Conservation (phyloP, 2,113 vertebrate species). For the Ophthalmolycus amberensis region DNA sequence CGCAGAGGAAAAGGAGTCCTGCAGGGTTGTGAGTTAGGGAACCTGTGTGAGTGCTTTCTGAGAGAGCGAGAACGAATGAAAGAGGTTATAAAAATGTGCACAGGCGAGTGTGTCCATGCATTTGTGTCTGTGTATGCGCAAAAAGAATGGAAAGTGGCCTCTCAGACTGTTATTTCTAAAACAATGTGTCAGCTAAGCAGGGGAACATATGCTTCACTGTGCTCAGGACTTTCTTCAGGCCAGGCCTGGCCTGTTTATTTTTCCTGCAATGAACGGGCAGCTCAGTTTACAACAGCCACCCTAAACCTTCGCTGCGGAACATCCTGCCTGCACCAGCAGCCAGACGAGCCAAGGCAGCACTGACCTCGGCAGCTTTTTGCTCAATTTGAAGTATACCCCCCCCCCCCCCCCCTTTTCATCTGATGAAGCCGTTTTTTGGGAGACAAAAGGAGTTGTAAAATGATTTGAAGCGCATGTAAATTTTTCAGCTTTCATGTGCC, state of each 20-base stretch:
- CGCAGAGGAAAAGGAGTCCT: conserved; percentile 72
- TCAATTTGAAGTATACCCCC: conserved; percentile 61
- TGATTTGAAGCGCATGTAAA: conserved; percentile 63
- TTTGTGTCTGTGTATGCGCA: conserved; percentile 22
- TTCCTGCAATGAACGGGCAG: conserved; percentile 76
- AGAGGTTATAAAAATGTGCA: conserved; percentile 42
- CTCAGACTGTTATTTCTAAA: conserved; percentile 71
- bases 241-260: conserved; percentile 78
- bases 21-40: conserved; percentile 61
- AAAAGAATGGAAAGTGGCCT: conserved; percentile 45
- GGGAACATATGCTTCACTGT: conserved; percentile 74
- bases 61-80: conserved; percentile 41
- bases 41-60: conserved; percentile 36
- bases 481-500: conserved; percentile 60
- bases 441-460: conserved; percentile 67
- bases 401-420: conserved; percentile 29
- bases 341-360: conserved; percentile 56
- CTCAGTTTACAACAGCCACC: conserved; percentile 76
- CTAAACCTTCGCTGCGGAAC: conserved; percentile 75
- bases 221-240: conserved; percentile 64
- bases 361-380: conserved; percentile 55
- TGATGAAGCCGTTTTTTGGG: conserved; percentile 39
- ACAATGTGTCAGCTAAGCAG: conserved; percentile 72
- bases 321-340: conserved; percentile 71
- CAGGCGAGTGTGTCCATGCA: not conserved